These are phyloP conservation scores for Hofmannophila pseudospretella DNA, from an alignment of 2,888 invertebrate species.

Conservation along the genomic window DNA sequence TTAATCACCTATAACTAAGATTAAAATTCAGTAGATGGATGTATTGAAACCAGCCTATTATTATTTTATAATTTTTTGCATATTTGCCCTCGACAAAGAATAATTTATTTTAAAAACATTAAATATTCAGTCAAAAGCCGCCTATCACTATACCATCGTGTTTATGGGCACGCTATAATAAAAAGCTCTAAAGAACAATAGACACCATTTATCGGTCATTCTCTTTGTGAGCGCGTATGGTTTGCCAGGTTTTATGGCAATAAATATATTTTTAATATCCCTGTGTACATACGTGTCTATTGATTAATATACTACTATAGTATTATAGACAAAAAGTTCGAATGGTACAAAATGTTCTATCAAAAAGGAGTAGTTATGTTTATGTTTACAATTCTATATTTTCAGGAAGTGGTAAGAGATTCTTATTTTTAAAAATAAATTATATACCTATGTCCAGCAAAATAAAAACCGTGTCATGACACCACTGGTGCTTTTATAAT, in stretches of 20 bases:
- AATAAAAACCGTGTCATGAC: too few species aligned
- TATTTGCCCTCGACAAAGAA: too few species aligned
- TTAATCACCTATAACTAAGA: too few species aligned
- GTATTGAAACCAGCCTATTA: too few species aligned
- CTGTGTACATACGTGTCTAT: not conserved
- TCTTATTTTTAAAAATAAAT: too few species aligned
- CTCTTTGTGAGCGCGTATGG: not conserved
- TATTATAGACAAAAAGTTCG: too few species aligned
- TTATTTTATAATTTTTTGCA: too few species aligned
- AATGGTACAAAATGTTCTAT: not conserved
- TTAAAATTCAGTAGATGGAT: too few species aligned
- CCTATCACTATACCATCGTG: not conserved
- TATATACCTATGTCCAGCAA: too few species aligned
- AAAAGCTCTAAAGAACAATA: not conserved
- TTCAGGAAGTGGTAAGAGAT: not conserved
- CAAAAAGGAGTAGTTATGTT: not conserved
- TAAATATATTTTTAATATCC: not conserved
- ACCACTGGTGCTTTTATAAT: too few species aligned
- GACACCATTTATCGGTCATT: slow-evolving; percentile 1
- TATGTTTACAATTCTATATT: not conserved
- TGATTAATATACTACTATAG: not conserved
- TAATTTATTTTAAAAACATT: not conserved
- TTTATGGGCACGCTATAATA: slow-evolving; percentile 3
- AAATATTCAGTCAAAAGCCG: slow-evolving; percentile 3
- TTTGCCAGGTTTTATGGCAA: not conserved